Evolutionary conservation across 2,797 vertebrate species (phyloP), one percentile per base, ranked within the genome.

Genomic region (Tenualosa ilisha): DNA sequence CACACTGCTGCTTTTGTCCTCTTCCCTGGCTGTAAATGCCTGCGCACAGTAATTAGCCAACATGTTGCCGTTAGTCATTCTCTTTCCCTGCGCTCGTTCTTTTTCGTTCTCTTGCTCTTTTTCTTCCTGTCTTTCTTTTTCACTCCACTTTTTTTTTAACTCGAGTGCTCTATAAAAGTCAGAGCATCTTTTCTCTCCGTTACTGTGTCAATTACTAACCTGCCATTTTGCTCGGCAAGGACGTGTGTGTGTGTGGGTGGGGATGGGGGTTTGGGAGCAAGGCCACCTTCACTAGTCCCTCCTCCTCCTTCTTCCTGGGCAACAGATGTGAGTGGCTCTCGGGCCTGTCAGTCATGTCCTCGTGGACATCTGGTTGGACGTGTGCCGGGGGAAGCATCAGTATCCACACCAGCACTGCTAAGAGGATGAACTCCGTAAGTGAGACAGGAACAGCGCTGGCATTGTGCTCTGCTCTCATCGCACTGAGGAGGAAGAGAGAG

Each of bases 201-300:
- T 65, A 31, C 61, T 72, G 13, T 82, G 26, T 68, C 68, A 40
- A 37, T 75, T 43, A 20, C 31, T 43, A 43, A 37, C 13, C 37
- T 75, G 68, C 37, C 17, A 75, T 37, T 75, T 75, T 75, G 31
- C 68, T 75, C 17, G 37, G 31, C 65, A 72, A 72, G 65, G 31
- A 72, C 65, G 6, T 26, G 12, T 13, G 26, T 51, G 50, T 51
- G 50, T 20, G n/a, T 20, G 59, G 2, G n/a, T 20, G 26, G 63
- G 22, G 11, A 26, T 24, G 24, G 31, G 68, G 68, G 12, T 75
- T 75, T 75, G 31, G 43, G 68, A 37, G 68, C 68, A 75, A 75
- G 68, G 68, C 68, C 68, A 75, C 68, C 68, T 75, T 75, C 68
- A 75, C 15, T 40, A 43, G 2, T 75, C 68, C 31, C 68, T 37